Conservation (phyloP, 2,888 invertebrate species). For the Eilema depressum region DNA sequence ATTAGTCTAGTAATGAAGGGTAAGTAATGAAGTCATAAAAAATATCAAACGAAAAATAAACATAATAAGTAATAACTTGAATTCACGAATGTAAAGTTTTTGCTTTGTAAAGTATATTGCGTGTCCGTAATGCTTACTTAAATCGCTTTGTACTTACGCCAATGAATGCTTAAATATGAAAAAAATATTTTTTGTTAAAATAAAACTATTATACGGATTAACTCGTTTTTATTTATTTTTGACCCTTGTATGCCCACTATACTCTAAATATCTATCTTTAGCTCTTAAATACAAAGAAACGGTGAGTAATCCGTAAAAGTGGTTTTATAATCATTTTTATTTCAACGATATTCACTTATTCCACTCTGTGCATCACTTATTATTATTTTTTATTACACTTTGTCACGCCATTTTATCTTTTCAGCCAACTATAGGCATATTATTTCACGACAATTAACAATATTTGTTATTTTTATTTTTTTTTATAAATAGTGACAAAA, state of each 20-base stretch:
- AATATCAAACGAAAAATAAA: neutral
- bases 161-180: conserved; percentile 42
- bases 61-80: conserved; percentile 6
- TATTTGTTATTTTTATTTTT: too few relatives aligned
- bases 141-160: conserved; percentile 53
- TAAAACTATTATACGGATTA: conserved; percentile 45
- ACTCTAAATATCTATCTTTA: neutral
- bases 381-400: neutral
- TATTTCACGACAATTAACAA: too few relatives aligned
- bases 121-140: conserved; percentile 38
- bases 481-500: too few relatives aligned
- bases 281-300: neutral
- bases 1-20: neutral
- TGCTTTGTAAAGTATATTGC: conserved; percentile 34
- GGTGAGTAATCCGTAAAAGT: conserved; percentile 35
- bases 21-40: neutral
- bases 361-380: neutral
- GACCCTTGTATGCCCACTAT: conserved; percentile 2
- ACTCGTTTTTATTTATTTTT: conserved; percentile 31
- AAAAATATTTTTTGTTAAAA: conserved; percentile 34
- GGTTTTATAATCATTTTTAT: conserved; percentile 30
- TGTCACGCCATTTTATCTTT: too few relatives aligned
- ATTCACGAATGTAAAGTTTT: conserved; percentile 17
- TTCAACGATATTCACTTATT: neutral
- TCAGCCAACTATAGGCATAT: too few relatives aligned